Conservation (phyloP, 2,797 vertebrate species). For the Euphonia xanthogaster region DNA sequence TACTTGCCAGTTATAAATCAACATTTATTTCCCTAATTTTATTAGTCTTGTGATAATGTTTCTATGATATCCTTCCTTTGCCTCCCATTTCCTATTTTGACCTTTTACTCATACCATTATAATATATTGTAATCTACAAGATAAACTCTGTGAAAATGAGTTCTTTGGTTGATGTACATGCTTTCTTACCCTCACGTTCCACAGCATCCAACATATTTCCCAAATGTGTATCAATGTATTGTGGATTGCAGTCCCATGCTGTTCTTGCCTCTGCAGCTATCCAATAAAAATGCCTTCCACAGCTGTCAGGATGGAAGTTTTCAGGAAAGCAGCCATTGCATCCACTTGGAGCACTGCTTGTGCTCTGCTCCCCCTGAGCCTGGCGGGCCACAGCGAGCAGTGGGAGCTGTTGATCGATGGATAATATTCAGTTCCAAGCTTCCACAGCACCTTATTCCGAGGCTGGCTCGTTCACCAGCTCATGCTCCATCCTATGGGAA, state of each 20-base stretch:
- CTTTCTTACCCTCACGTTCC: neutral
- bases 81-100: neutral
- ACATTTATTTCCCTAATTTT: neutral
- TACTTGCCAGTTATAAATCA: neutral
- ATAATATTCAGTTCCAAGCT: neutral
- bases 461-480: neutral
- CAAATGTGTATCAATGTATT: neutral
- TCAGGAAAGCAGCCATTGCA: neutral
- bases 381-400: neutral
- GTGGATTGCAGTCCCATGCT: neutral
- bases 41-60: neutral
- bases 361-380: neutral
- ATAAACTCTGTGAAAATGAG: neutral
- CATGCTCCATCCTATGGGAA: neutral
- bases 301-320: neutral
- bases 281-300: neutral
- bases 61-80: neutral
- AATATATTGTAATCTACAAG: neutral
- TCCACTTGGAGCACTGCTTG: neutral
- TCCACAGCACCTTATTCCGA: neutral
- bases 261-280: neutral
- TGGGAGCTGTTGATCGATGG: neutral
- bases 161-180: neutral
- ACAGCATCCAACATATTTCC: neutral
- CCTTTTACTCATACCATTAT: neutral